Evolutionary conservation across 2,888 invertebrate species (phyloP).

Genomic region (Pachycephus smyrnensis): DNA sequence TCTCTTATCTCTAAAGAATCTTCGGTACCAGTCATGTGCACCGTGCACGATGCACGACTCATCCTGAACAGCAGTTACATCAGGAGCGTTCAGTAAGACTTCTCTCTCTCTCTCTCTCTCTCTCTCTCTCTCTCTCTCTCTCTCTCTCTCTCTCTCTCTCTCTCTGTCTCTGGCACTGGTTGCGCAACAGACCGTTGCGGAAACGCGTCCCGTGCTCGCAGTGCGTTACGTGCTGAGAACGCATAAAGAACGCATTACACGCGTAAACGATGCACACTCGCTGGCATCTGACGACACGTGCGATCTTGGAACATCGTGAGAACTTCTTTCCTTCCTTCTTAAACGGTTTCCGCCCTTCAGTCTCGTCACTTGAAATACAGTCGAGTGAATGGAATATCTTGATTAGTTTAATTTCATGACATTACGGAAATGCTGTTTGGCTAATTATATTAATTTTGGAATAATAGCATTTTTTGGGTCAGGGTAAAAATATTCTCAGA

Average conservation of each 20-base stretch:
- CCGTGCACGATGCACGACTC: slow-evolving; percentile 10
- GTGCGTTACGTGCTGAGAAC: slow-evolving; percentile 38
- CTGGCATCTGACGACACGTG: slow-evolving; percentile 27
- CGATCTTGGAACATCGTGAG: slow-evolving; percentile 34
- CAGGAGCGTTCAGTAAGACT: slow-evolving; percentile 42
- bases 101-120: no score
- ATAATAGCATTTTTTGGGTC: background rate
- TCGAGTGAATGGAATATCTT: background rate
- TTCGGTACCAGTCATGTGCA: slow-evolving; percentile 28
- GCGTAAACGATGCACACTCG: slow-evolving; percentile 14
- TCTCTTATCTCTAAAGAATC: background rate
- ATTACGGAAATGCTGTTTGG: background rate
- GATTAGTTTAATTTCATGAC: background rate
- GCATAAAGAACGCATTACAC: slow-evolving; percentile 22
- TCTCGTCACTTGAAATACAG: background rate
- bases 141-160: slow-evolving; percentile 15
- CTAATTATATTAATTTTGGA: background rate
- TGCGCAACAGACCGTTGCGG: slow-evolving; percentile 34
- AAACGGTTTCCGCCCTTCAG: background rate
- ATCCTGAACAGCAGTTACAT: slow-evolving; percentile 39
- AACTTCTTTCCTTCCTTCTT: slow-evolving; percentile 17
- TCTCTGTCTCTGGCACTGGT: slow-evolving; percentile 23
- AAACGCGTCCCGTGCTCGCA: slow-evolving; percentile 25
- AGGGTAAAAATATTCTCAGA: background rate
- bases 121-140: no score